A percentile compares a stretch with the other conserved stretches of the same genome.
Evolutionary conservation across 2,113 vertebrate genomes (phyloP).

Genomic region (Noturus placidus): DNA sequence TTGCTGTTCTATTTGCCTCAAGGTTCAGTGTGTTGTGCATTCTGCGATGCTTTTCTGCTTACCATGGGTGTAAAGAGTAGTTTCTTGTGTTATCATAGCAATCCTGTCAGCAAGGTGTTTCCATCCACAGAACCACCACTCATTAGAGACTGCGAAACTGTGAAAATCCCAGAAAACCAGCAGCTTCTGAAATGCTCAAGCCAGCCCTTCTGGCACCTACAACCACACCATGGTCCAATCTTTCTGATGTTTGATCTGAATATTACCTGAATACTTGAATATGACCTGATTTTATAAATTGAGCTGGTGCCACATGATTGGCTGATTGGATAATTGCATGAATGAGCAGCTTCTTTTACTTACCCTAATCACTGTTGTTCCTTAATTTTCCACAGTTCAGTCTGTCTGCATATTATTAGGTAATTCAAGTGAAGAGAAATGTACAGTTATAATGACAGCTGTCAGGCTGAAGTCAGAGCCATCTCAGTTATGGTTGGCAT

Average conservation of each 20-base stretch:
- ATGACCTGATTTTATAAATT: not conserved
- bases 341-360: not conserved
- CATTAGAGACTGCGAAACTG: not conserved
- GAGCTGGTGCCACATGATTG: not conserved
- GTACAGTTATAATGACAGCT: not conserved
- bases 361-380: not conserved
- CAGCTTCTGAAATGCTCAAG: not conserved
- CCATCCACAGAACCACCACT: not conserved
- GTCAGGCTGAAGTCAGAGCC: conserved; percentile 5
- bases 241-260: not conserved
- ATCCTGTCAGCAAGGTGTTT: not conserved
- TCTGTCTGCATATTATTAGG: not conserved
- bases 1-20: not conserved
- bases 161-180: not conserved
- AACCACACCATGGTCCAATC: not conserved
- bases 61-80: not conserved
- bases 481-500: not conserved
- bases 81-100: not conserved
- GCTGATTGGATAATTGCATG: not conserved
- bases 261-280: too few species aligned
- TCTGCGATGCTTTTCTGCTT: not conserved
- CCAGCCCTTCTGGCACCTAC: not conserved
- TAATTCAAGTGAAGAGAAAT: not conserved
- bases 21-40: not conserved
- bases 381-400: not conserved